A percentile compares a stretch with the other conserved stretches of the same genome.
phyloP scores from a whole-genome alignment of 2,888 invertebrate species.

The Tromatobia lineatoria region DNA sequence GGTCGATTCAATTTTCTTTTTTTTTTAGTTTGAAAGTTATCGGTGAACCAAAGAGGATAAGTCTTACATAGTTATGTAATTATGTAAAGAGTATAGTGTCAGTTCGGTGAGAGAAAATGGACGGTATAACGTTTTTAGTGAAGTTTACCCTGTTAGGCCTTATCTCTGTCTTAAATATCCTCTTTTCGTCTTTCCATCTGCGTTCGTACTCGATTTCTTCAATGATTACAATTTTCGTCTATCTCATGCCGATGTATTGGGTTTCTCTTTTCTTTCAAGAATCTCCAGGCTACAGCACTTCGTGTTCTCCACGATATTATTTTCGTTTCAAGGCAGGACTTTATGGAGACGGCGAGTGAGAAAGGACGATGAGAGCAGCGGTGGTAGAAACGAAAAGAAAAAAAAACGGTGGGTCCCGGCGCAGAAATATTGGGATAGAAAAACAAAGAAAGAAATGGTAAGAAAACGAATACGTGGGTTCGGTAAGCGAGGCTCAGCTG shows the following conservation, averaged over 20 bases:
- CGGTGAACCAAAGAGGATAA: not conserved
- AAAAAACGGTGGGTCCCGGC: not conserved
- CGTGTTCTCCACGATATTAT: conserved; percentile 59
- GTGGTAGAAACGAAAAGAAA: not conserved
- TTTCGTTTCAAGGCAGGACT: conserved; percentile 56
- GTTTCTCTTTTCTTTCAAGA: not conserved
- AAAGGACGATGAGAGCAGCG: conserved; percentile 6
- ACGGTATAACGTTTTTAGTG: not conserved
- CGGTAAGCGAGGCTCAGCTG: conserved; percentile 4
- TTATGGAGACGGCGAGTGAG: not conserved
- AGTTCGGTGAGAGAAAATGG: not conserved
- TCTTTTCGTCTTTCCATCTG: conserved; percentile 10
- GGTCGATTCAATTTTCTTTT: no score
- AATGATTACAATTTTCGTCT: conserved; percentile 6
- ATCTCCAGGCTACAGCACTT: not conserved
- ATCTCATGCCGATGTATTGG: not conserved
- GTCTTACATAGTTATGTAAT: no score
- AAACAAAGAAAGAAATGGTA: conserved; percentile 10
- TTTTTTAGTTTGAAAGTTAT: no score
- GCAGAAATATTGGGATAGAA: conserved; percentile 10
- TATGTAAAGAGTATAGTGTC: no score
- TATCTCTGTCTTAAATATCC: conserved; percentile 1
- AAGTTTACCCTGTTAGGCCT: not conserved
- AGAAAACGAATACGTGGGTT: not conserved
- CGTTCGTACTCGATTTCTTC: not conserved